A percentile compares a stretch with the other conserved stretches of the same genome.
phyloP scores from a whole-genome alignment of 2,888 invertebrate species.

The Chorisops tibialis region DNA sequence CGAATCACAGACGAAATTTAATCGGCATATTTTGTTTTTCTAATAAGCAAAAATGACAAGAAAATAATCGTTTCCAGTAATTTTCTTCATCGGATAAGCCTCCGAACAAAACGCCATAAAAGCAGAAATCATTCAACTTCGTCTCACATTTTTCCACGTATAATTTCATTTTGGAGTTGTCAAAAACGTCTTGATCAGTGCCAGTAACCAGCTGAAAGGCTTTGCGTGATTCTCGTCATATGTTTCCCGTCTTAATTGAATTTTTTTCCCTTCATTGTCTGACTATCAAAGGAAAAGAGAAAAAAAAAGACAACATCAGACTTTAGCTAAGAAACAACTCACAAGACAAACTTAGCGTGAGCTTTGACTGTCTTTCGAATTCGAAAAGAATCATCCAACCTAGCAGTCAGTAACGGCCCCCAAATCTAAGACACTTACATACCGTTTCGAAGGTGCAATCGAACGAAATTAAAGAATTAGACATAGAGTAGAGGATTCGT shows the following conservation, averaged over 20 bases:
- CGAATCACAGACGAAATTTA: not conserved
- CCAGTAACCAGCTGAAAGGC: conserved; percentile 24
- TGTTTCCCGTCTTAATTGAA: conserved; percentile 26
- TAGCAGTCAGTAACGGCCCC: no score
- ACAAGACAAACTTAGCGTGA: no score
- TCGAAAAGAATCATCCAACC: no score
- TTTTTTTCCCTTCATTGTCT: conserved; percentile 13
- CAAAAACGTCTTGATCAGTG: conserved; percentile 28
- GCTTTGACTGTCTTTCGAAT: no score
- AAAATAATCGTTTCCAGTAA: conserved; percentile 4
- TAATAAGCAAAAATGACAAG: conserved; percentile 7
- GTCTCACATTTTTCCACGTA: not conserved
- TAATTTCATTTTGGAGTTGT: conserved; percentile 1
- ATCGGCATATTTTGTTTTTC: conserved; percentile 12
- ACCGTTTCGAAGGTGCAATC: no score
- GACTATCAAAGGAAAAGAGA: no score
- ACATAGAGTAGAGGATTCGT: no score
- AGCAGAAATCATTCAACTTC: not conserved
- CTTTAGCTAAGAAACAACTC: no score
- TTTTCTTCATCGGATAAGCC: not conserved
- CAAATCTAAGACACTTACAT: no score
- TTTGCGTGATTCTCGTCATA: conserved; percentile 23
- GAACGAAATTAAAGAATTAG: no score
- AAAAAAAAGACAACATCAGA: no score
- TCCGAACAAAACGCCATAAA: not conserved